Evolutionary conservation across 2,888 invertebrate species (phyloP).

Genomic region (Adelphocoris suturalis): DNA sequence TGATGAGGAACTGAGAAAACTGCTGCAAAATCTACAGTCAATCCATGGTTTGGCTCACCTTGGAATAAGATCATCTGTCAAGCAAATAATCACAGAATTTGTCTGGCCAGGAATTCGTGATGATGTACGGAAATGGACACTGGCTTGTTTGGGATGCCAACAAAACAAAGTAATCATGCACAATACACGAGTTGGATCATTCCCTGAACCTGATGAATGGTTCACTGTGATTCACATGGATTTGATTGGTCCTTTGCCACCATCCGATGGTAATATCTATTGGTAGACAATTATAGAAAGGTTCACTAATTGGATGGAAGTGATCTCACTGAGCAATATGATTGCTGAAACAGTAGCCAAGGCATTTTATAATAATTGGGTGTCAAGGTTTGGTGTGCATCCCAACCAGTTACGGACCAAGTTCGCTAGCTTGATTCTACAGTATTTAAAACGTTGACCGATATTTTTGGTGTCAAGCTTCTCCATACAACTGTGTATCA

Average conservation of each 20-base stretch:
- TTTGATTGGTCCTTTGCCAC: slow-evolving; percentile 79
- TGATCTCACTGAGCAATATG: slow-evolving; percentile 77
- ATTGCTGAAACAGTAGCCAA: slow-evolving; percentile 78
- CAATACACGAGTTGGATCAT: slow-evolving; percentile 74
- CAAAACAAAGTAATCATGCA: slow-evolving; percentile 77
- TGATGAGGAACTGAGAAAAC: no score
- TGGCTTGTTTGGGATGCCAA: slow-evolving; percentile 77
- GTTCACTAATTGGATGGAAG: slow-evolving; percentile 78
- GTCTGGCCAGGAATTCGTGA: slow-evolving; percentile 50
- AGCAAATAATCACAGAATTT: slow-evolving; percentile 38
- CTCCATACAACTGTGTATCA: slow-evolving; percentile 75
- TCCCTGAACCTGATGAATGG: no score
- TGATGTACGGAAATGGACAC: slow-evolving; percentile 75
- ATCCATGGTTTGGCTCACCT: slow-evolving; percentile 12
- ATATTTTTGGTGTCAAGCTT: slow-evolving; percentile 75
- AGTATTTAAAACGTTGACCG: slow-evolving; percentile 50
- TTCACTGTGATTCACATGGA: slow-evolving; percentile 79
- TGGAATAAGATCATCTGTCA: neutral
- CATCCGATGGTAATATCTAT: slow-evolving; percentile 76
- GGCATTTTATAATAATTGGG: slow-evolving; percentile 78
- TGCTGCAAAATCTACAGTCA: no score
- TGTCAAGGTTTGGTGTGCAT: slow-evolving; percentile 78
- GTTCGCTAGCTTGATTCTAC: slow-evolving; percentile 78
- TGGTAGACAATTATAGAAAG: slow-evolving; percentile 77
- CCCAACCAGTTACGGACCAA: slow-evolving; percentile 75